phyloP scores from a whole-genome alignment of 1,140 invertebrate genomes.

The Drosophila pectinifera region DNA sequence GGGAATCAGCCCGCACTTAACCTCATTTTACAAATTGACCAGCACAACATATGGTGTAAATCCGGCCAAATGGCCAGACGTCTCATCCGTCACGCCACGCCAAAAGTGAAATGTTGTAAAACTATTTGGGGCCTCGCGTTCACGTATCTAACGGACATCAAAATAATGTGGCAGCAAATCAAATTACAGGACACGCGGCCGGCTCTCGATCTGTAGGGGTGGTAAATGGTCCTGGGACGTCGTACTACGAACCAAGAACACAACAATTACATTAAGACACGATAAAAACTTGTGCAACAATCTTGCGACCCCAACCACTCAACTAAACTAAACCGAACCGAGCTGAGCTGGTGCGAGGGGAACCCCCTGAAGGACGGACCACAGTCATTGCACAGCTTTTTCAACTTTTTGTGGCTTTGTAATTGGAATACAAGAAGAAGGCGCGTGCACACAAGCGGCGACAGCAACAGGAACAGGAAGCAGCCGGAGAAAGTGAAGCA shows the following conservation, averaged over 20 bases:
- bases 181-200: slow-evolving; percentile 74
- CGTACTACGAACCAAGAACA: slow-evolving; percentile 59
- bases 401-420: slow-evolving; percentile 84
- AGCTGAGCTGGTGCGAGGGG: neutral
- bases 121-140: slow-evolving; percentile 65
- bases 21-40: slow-evolving; percentile 81
- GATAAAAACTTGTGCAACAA: slow-evolving; percentile 83
- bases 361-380: slow-evolving; percentile 30
- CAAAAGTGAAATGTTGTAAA: slow-evolving; percentile 77
- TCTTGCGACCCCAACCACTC: slow-evolving; percentile 46
- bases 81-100: slow-evolving; percentile 53
- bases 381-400: slow-evolving; percentile 80
- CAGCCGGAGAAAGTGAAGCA: slow-evolving; percentile 41
- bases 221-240: slow-evolving; percentile 6
- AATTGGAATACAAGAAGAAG: slow-evolving; percentile 75
- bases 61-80: slow-evolving; percentile 71
- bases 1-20: slow-evolving; percentile 51
- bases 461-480: slow-evolving; percentile 79
- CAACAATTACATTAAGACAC: slow-evolving; percentile 84
- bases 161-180: slow-evolving; percentile 82
- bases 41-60: slow-evolving; percentile 77
- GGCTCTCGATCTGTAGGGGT: slow-evolving; percentile 15
- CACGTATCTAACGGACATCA: slow-evolving; percentile 62
- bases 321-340: slow-evolving; percentile 19
- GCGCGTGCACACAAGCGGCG: slow-evolving; percentile 56